These are phyloP conservation scores for Pampus argenteus DNA, from an alignment of 2,797 vertebrate species.

Conservation along the genomic window DNA sequence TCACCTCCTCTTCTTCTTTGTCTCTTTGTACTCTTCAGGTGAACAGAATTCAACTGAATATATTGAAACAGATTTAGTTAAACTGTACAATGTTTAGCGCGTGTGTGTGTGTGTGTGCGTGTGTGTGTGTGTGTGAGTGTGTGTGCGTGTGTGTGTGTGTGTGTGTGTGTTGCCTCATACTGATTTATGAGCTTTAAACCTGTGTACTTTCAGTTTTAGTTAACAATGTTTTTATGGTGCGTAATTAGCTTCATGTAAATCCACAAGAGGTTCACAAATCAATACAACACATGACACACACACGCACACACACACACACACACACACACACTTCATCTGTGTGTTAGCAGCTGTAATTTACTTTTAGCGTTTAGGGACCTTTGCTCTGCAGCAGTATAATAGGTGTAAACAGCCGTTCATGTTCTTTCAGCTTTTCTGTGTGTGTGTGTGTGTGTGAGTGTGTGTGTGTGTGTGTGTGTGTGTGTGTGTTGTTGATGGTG, in stretches of 20 bases:
- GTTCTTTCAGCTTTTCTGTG: not conserved
- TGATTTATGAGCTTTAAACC: conserved; percentile 30
- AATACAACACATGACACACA: conserved; percentile 22
- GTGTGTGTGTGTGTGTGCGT: not conserved
- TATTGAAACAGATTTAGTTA: not conserved
- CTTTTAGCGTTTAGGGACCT: conserved; percentile 19
- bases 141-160: conserved; percentile 12
- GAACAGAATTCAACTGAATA: not conserved
- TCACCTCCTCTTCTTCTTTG: not conserved
- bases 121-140: not conserved
- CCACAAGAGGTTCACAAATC: conserved; percentile 42
- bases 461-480: not conserved
- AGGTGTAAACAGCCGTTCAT: too few species aligned
- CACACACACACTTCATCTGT: not conserved
- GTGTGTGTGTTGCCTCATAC: conserved; percentile 2
- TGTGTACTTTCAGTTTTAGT: conserved; percentile 46
- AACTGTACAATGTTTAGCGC: not conserved
- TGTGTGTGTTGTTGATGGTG: not conserved
- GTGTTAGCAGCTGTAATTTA: conserved; percentile 17
- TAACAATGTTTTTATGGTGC: conserved; percentile 22
- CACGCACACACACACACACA: not conserved
- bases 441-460: conserved; percentile 1
- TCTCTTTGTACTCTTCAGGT: not conserved
- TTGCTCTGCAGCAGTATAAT: conserved; percentile 22
- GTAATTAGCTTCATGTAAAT: conserved; percentile 45